Percentiles rank a stretch among this genome's conserved stretches.
phyloP scores from a whole-genome alignment of 2,113 vertebrate genomes.

The Cathartes aura region DNA sequence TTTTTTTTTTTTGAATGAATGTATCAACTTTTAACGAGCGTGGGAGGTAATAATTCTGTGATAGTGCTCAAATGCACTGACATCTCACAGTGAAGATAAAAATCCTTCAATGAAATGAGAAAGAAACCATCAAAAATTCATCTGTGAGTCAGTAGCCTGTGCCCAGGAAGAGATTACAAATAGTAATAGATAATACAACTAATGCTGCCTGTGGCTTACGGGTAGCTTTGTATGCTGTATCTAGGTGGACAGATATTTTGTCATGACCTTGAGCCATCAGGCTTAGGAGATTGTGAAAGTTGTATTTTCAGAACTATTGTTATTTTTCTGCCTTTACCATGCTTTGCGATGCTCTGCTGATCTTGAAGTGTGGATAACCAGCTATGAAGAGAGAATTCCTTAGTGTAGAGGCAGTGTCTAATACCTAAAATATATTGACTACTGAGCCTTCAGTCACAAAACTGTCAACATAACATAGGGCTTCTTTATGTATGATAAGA shows the following conservation, averaged over 20 bases:
- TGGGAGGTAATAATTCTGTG: background rate
- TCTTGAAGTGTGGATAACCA: background rate
- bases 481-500: background rate
- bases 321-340: background rate
- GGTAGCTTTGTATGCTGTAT: background rate
- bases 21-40: background rate
- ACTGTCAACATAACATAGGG: background rate
- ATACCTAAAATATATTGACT: background rate
- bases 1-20: background rate
- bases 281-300: background rate
- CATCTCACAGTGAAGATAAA: background rate
- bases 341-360: background rate
- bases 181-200: slow-evolving; percentile 2
- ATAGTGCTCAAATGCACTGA: background rate
- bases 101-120: background rate
- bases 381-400: background rate
- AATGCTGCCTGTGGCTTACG: background rate
- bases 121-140: background rate
- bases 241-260: background rate
- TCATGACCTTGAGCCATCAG: background rate
- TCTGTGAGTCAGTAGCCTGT: background rate
- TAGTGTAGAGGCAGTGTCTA: background rate
- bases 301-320: background rate
- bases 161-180: background rate
- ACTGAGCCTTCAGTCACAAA: background rate